Base-by-base conservation (phyloP, 37 sponge, comb jelly and placozoan species). In the Amphimedon queenslandica region DNA sequence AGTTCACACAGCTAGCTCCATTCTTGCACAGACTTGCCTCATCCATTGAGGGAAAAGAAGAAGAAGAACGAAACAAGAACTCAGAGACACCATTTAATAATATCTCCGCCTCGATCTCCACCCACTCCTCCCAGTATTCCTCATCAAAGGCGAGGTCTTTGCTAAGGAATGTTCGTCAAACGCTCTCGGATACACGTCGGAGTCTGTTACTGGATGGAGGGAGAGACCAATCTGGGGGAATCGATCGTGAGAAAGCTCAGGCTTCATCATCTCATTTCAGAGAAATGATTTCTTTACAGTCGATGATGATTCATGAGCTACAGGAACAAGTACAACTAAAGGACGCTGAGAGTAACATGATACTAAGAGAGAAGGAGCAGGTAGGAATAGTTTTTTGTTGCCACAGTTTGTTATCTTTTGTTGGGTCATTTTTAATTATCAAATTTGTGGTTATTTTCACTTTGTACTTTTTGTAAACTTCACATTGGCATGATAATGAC, bases 311-410 rank as follows among this genome's bases (percentile, higher is more conserved):
- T 3, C 77, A 75, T 25, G 74, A 87, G 0, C 92, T 82, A 55
- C 92, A 92, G 56, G 88, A 87, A 37, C 80, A 87, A 42, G 65
- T 92, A 21, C 61, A 80, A 25, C 33, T 60, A 13, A 82, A 83
- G 30, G 88, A 87, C 58, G 72, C n/a, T 30, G 77, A 83, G 25
- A 43, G 79, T 28, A 74, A 51, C 56, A 37, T 74, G 41, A 42
- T 83, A 16, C 37, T 64, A 55, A 80, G 71, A 68, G 83, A 92
- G 2, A 86, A 82, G 57, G 88, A 83, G 35, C 92, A 87, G 81
- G 92, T 92, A 34, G 42, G 66, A 28, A 1, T 3, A 16, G 40
- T 3, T 58, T 32, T n/a, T n/a, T n/a, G n/a, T n/a, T n/a, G n/a
- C n/a, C n/a, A n/a, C n/a, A n/a, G n/a, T 29, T 21, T 63, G 36